These are phyloP conservation scores for Anolis sagrei DNA, from an alignment of 2,113 vertebrate species.

Conservation along the genomic window DNA sequence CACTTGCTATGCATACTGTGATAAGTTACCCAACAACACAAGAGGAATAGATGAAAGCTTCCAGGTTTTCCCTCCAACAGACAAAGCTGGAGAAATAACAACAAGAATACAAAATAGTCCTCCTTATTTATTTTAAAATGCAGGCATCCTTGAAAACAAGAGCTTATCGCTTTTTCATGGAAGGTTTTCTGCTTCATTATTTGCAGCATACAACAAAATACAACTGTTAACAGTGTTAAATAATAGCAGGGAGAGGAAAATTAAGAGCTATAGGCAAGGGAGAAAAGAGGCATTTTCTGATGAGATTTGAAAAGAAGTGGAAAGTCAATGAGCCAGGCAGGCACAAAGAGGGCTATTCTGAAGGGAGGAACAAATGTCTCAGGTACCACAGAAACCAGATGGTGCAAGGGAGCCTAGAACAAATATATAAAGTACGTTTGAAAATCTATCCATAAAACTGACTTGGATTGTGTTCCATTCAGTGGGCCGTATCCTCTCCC, in stretches of 20 bases:
- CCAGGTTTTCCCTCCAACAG: not conserved
- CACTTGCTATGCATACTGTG: not conserved
- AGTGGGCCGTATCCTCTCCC: constrained; percentile 3
- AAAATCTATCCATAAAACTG: not conserved
- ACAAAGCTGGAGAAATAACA: not conserved
- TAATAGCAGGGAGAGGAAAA: constrained; percentile 43
- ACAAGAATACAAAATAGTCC: constrained; percentile 42
- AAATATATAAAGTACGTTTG: constrained; percentile 26
- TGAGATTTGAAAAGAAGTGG: constrained; percentile 33
- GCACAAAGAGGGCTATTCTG: constrained; percentile 41
- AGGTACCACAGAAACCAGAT: constrained; percentile 7
- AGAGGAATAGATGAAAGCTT: not conserved
- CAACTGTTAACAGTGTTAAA: constrained; percentile 45
- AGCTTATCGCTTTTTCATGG: constrained; percentile 64
- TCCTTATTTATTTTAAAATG: constrained; percentile 63
- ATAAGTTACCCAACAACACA: not conserved
- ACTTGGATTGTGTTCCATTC: not conserved
- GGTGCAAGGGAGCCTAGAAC: constrained; percentile 13
- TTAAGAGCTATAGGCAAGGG: constrained; percentile 53
- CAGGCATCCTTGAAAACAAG: constrained; percentile 50
- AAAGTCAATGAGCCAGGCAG: constrained; percentile 22
- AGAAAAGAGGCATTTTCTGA: constrained; percentile 26
- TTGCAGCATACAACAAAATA: constrained; percentile 53
- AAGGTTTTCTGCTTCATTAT: constrained; percentile 60
- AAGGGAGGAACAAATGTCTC: constrained; percentile 7